These are phyloP conservation scores for Hermaeophaga mercurialis DNA, from an alignment of 2,888 invertebrate species.

Conservation along the genomic window DNA sequence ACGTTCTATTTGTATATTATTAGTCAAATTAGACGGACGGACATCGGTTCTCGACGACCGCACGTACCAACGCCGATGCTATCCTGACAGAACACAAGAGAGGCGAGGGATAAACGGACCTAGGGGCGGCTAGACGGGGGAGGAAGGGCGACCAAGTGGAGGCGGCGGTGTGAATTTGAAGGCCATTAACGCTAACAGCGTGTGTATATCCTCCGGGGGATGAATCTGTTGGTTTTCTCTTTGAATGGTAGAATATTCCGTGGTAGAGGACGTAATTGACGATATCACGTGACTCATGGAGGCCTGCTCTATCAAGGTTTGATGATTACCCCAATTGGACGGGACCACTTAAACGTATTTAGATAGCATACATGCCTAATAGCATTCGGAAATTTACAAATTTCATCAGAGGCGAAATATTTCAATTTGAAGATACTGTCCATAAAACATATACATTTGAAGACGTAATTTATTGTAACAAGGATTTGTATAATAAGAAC, in stretches of 20 bases:
- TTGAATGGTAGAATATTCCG: constrained; percentile 7
- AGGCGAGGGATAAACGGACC: constrained; percentile 5
- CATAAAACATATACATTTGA: too few species aligned
- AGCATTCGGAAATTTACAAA: too few species aligned
- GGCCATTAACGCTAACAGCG: constrained; percentile 24
- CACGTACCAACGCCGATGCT: not conserved
- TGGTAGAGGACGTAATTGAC: constrained; percentile 1
- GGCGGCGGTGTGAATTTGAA: constrained; percentile 24
- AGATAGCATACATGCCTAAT: too few species aligned
- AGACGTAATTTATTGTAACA: too few species aligned
- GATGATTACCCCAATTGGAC: too few species aligned
- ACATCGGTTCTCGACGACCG: not conserved
- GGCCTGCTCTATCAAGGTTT: too few species aligned
- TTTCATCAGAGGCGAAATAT: too few species aligned
- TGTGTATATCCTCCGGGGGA: constrained; percentile 20
- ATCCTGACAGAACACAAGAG: not conserved
- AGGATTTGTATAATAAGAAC: too few species aligned
- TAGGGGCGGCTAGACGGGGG: not conserved
- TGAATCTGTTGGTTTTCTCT: constrained; percentile 10
- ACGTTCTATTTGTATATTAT: constrained; percentile 2
- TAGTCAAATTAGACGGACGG: constrained; percentile 7
- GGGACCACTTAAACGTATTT: too few species aligned
- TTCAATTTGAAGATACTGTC: too few species aligned
- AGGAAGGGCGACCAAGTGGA: not conserved
- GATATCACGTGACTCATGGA: not conserved